Evolutionary conservation across 2,797 vertebrate species (phyloP), one percentile per base, ranked within the genome.

Genomic region (Kryptolebias ocellatus): DNA sequence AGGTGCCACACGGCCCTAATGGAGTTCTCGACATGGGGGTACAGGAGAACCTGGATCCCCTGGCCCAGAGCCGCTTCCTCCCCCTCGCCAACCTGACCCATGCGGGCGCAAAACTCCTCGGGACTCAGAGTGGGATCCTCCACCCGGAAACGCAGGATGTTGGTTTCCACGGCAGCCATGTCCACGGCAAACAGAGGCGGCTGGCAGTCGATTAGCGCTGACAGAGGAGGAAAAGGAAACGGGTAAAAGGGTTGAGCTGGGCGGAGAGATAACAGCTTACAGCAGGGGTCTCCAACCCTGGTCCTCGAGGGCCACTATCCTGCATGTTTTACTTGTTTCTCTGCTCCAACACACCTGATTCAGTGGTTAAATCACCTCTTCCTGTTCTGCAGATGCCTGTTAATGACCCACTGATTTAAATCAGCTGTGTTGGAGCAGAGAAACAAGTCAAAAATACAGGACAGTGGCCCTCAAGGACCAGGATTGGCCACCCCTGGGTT

Each of bases 1-100:
- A 90, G 72, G 87, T 98, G 96, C 95, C 95, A 96, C 71, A 96
- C 92, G 0, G 95, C 90, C 0, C 93, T 84, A 17, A 95, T 75
- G 0, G 84, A 67, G 61, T 12, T 75, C 1, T 86, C 87, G 0
- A 88, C 78, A 78, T 95, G 85, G 4, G 95, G 94, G 14, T 91
- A 92, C 76, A 96, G 90, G 63, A 93, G 90, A 47, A 96, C 92
- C 0, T 67, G 81, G 27, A 95, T 88, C 0, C 88, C 92, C 6
- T 68, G 84, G 4, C 94, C 91, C 0, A 92, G 81, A 12, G 80
- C 84, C 0, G 85, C 91, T 73, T 86, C 63, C 85, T 96, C 95
- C 2, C 85, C 92, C 0, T 91, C 24, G 0, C 81, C 91, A 50
- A 95, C 86, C 0, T 77, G 64, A 52, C 31, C 83, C 91, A 96